phyloP scores from a whole-genome alignment of 2,888 invertebrate genomes.

The Heliconius erato region DNA sequence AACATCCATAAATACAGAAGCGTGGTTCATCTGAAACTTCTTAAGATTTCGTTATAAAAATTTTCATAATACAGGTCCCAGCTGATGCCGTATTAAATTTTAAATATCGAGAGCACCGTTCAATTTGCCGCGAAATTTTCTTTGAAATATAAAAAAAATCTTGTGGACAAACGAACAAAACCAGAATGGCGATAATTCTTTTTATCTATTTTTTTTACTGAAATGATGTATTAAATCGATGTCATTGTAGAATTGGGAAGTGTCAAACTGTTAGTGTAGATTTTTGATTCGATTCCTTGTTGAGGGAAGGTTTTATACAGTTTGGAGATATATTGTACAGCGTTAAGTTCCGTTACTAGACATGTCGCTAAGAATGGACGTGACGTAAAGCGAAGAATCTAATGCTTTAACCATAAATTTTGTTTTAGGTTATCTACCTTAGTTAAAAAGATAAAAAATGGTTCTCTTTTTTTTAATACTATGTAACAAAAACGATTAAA shows the following conservation, averaged over 20 bases:
- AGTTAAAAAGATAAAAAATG: neutral
- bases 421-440: too few relatives aligned
- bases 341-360: neutral
- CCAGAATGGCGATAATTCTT: neutral
- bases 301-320: too few relatives aligned
- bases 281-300: too few relatives aligned
- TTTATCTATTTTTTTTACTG: neutral
- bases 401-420: too few relatives aligned
- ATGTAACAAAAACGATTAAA: neutral
- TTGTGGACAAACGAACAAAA: slow-evolving; percentile 20
- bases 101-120: slow-evolving; percentile 80
- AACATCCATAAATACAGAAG: slow-evolving; percentile 46
- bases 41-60: slow-evolving; percentile 65
- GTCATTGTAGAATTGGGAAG: neutral
- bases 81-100: slow-evolving; percentile 84
- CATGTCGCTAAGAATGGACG: too few relatives aligned
- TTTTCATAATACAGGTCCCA: slow-evolving; percentile 76
- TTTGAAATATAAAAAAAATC: slow-evolving; percentile 51
- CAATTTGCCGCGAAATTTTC: slow-evolving; percentile 74
- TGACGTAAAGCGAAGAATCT: too few relatives aligned
- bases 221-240: neutral
- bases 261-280: too few relatives aligned
- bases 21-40: slow-evolving; percentile 53
- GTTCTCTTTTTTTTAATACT: neutral
- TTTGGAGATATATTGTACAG: neutral